Conservation (phyloP, 2,113 vertebrate species). For the Forbesichthys papilliferus region DNA sequence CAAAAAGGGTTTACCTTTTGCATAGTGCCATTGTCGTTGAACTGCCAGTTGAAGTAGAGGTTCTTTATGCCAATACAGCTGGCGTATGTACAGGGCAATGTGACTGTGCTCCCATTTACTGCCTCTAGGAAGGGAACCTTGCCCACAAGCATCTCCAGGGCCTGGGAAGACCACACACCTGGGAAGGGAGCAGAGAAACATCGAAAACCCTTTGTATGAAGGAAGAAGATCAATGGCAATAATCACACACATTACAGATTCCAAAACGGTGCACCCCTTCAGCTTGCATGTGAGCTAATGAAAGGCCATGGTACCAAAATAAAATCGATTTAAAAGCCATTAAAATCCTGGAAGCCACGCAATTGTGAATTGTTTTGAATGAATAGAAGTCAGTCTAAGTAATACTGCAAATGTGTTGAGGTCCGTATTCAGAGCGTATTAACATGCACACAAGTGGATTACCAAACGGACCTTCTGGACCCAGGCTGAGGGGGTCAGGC, state of each 20-base stretch:
- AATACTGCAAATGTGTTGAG: too few relatives aligned
- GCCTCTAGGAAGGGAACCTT: conserved; percentile 84
- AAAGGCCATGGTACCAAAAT: too few relatives aligned
- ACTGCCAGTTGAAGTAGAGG: conserved; percentile 87
- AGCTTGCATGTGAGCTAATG: background rate
- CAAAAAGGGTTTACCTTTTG: conserved; percentile 52
- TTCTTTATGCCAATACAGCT: conserved; percentile 89
- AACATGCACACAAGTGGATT: too few relatives aligned
- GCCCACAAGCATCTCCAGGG: conserved; percentile 87
- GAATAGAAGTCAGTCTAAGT: too few relatives aligned
- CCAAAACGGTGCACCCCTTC: background rate
- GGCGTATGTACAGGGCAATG: conserved; percentile 85
- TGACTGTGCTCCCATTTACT: conserved; percentile 86
- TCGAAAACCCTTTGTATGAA: background rate
- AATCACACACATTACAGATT: background rate
- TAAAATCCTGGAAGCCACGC: too few relatives aligned
- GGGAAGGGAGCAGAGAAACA: conserved; percentile 8
- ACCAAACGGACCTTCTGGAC: too few relatives aligned
- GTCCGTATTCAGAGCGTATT: too few relatives aligned
- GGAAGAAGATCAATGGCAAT: background rate
- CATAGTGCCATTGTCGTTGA: conserved; percentile 73
- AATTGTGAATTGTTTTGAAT: too few relatives aligned
- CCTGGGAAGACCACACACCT: conserved; percentile 68
- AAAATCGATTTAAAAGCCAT: too few relatives aligned
- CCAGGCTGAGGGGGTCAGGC: too few relatives aligned